Conservation (phyloP, 2,888 invertebrate genomes). For the Lochmaea capreae region DNA sequence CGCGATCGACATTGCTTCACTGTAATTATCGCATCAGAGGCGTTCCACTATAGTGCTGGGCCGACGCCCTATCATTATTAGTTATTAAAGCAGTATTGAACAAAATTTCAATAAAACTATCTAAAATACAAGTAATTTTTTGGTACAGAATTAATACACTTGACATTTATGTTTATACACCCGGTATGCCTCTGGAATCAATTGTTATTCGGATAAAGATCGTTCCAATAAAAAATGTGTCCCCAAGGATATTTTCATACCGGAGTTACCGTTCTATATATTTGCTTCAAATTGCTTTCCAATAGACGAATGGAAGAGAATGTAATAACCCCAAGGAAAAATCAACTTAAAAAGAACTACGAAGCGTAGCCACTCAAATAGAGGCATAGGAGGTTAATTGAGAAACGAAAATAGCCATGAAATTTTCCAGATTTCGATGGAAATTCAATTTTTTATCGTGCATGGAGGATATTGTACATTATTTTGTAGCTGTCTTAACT, state of each 20-base stretch:
- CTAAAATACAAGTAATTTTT: no score
- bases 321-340: slow-evolving; percentile 8
- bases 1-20: no score
- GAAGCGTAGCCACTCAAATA: slow-evolving; percentile 7
- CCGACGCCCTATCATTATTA: no score
- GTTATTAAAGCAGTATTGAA: no score
- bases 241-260: slow-evolving; percentile 17
- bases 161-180: neutral
- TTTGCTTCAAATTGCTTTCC: slow-evolving; percentile 22
- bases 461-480: no score
- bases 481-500: no score
- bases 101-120: no score
- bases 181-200: neutral
- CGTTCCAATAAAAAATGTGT: slow-evolving; percentile 10
- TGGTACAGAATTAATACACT: neutral
- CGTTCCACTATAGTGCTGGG: no score
- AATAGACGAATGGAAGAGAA: slow-evolving; percentile 13
- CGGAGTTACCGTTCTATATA: neutral
- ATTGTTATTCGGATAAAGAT: neutral
- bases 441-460: no score
- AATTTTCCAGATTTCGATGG: neutral
- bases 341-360: slow-evolving; percentile 3
- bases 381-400: neutral
- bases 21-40: no score
- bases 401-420: neutral